phyloP scores from a whole-genome alignment of 2,797 vertebrate genomes.

The Artibeus lituratus region DNA sequence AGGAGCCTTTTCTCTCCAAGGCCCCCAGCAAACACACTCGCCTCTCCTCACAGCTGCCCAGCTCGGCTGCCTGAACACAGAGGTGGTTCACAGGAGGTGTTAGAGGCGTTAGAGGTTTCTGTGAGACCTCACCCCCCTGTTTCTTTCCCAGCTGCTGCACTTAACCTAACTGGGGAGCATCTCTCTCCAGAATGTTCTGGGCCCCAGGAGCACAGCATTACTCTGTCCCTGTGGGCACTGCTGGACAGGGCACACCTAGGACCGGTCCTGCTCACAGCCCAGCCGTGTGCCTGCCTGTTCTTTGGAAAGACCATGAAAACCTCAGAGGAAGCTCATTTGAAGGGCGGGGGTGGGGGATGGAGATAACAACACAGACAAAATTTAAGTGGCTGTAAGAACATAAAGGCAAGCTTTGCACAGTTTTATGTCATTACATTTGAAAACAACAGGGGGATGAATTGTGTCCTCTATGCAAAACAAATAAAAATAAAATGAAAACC shows the following conservation, averaged over 20 bases:
- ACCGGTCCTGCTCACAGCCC: not conserved
- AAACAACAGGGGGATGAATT: not conserved
- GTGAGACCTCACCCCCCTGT: not conserved
- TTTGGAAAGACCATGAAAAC: not conserved
- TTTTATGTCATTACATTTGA: not conserved
- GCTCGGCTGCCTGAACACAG: conserved; percentile 51
- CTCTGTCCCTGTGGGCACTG: not conserved
- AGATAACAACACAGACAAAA: not conserved
- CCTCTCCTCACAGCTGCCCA: conserved; percentile 31
- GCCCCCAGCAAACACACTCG: not conserved
- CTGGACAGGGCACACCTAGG: not conserved
- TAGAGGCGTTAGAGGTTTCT: not conserved
- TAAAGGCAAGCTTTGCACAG: not conserved
- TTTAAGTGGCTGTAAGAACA: not conserved
- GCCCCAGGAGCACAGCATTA: not conserved
- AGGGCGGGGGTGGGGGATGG: not conserved
- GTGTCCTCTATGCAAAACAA: not conserved
- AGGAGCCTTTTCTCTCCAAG: conserved; percentile 48
- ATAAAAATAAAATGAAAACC: not conserved
- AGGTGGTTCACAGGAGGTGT: conserved; percentile 19
- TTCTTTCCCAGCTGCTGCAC: not conserved
- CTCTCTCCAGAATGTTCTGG: not conserved
- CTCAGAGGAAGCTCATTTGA: not conserved
- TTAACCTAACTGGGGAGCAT: not conserved
- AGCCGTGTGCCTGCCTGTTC: fast-evolving